Conservation (phyloP, 1,140 invertebrate genomes). For the Anastatus disparis region DNA sequence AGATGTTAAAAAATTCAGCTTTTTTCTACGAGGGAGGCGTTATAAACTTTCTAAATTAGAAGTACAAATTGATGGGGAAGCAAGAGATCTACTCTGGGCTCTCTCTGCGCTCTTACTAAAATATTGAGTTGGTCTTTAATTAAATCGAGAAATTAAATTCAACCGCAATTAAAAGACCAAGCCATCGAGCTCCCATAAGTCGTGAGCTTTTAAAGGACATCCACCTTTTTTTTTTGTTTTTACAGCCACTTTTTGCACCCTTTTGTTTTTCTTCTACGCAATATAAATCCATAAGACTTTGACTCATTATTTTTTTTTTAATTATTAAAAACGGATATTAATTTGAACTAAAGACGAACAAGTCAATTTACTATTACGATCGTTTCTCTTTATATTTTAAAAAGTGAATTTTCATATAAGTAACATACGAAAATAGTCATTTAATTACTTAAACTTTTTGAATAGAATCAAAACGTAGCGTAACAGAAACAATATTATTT, state of each 20-base stretch:
- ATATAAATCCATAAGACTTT: neutral
- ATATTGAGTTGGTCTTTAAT: conserved; percentile 7
- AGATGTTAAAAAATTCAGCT: neutral
- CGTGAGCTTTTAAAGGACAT: neutral
- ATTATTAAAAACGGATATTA: no score
- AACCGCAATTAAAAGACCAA: neutral
- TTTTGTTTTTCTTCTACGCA: neutral
- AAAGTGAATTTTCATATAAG: no score
- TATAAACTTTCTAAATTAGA: conserved; percentile 10
- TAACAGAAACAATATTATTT: no score
- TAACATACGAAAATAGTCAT: no score
- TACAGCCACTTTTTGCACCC: neutral
- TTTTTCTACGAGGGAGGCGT: neutral
- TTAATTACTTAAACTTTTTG: no score
- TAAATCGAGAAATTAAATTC: conserved; percentile 16
- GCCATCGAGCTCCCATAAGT: conserved; percentile 4
- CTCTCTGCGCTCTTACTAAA: neutral
- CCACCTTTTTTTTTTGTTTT: conserved; percentile 1
- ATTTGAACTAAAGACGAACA: no score
- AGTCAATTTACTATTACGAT: no score
- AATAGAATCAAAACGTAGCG: no score
- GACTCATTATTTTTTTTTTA: neutral
- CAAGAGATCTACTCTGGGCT: no score
- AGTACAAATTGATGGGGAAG: conserved; percentile 16
- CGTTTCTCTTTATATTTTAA: no score